A percentile compares a stretch with the other conserved stretches of the same genome.
phyloP scores from a whole-genome alignment of 2,797 vertebrate genomes.

The Champsocephalus esox region DNA sequence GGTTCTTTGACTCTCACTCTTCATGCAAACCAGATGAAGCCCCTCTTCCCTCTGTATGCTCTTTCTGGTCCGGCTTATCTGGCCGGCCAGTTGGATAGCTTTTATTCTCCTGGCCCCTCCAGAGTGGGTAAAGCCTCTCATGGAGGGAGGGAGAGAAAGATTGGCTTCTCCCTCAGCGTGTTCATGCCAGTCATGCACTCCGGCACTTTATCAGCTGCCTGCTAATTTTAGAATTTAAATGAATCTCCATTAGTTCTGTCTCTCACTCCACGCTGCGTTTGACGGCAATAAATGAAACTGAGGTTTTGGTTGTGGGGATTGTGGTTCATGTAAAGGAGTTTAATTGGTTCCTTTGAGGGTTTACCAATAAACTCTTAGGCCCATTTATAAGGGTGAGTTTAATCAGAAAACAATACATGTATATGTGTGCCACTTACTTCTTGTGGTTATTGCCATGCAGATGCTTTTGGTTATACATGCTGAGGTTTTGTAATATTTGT shows the following conservation, averaged over 20 bases:
- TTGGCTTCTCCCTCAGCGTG: slow-evolving; percentile 59
- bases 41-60: slow-evolving; percentile 56
- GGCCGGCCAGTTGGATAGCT: slow-evolving; percentile 77
- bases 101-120: slow-evolving; percentile 78
- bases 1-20: slow-evolving; percentile 61
- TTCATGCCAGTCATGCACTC: slow-evolving; percentile 68
- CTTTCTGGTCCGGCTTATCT: slow-evolving; percentile 78
- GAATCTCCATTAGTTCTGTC: slow-evolving; percentile 57
- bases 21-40: slow-evolving; percentile 75
- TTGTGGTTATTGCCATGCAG: neutral
- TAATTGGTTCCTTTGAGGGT: neutral
- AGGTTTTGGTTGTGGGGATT: slow-evolving; percentile 35
- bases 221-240: slow-evolving; percentile 80
- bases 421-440: neutral
- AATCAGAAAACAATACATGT: neutral
- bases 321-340: slow-evolving; percentile 16
- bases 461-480: neutral
- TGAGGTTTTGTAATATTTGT: neutral
- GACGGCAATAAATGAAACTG: slow-evolving; percentile 43
- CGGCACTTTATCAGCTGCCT: slow-evolving; percentile 72
- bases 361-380: neutral
- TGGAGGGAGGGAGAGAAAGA: slow-evolving; percentile 44
- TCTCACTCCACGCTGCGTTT: slow-evolving; percentile 31
- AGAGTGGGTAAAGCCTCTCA: slow-evolving; percentile 74
- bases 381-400: slow-evolving; percentile 5